Evolutionary conservation across 2,113 vertebrate genomes (phyloP), one percentile per base, ranked within the genome.

Genomic region (Bucco capensis): DNA sequence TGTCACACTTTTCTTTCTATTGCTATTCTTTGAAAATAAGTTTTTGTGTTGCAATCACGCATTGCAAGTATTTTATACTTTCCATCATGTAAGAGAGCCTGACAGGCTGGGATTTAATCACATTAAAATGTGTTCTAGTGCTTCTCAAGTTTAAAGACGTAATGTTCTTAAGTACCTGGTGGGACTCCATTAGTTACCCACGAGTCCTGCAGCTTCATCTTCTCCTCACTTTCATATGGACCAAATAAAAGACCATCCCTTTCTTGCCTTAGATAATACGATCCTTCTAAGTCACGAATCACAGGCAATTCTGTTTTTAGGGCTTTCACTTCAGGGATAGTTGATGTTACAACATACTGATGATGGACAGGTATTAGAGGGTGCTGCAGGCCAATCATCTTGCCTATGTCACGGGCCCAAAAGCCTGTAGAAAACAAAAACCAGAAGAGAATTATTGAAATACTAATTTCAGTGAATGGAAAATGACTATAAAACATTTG

Each of bases 351-450:
- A 9, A 99, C 96, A 31, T 99, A 99, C n/a, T 99, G 99, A 96
- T 99, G 99, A 83, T 99, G 99, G 74, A 99, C 98, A 2, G 99
- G 99, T 94, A 99, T 97, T 60, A 99, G 98, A 47, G 99, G 98
- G 88, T 99, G 99, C 5, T 98, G 97, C 13, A 99, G 92, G 56
- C 98, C 99, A 61, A 99, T 97, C 98, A 99, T 97, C 57, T 98
- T 96, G 31, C 99, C 99, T 83, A 99, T 96, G 74, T 99, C 99
- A 71, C 97, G 97, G 17, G 99, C 99, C 99, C 99, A 99, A 96
- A 99, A 99, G 66, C 99, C 99, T 99, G 85, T 62, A 51, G 49
- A 57, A 82, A 19, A 74, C 28, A 77, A 56, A 51, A 82, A 66
- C 23, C 6, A 87, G 47, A 47, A 80, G 1, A 84, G 10, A 31